Percentiles rank a stretch among this genome's conserved stretches.
Evolutionary conservation across 2,888 invertebrate species (phyloP).

Genomic region (Acanthosoma haemorrhoidale): DNA sequence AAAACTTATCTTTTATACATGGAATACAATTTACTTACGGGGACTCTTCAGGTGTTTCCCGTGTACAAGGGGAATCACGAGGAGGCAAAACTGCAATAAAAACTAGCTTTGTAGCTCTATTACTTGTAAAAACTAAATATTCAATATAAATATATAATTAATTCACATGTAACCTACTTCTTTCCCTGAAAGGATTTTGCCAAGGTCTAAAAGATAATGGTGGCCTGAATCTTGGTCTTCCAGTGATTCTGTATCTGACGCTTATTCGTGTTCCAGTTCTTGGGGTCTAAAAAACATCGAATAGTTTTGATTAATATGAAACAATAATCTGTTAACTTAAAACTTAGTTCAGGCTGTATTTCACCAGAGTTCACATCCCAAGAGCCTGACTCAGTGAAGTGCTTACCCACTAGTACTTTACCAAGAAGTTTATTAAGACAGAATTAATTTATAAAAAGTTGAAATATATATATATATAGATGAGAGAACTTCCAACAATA

Average conservation of each 20-base stretch:
- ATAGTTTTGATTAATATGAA: too few relatives aligned
- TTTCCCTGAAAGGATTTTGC: conserved; percentile 8
- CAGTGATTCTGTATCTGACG: background rate
- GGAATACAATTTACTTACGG: background rate
- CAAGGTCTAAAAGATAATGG: conserved; percentile 11
- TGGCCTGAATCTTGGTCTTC: conserved; percentile 10
- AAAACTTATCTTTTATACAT: too few relatives aligned
- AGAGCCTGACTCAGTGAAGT: too few relatives aligned
- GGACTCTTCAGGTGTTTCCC: background rate
- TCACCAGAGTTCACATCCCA: too few relatives aligned
- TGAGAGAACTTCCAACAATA: too few relatives aligned
- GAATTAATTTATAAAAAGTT: too few relatives aligned
- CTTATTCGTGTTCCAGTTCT: background rate
- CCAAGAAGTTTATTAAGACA: too few relatives aligned
- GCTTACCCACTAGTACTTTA: too few relatives aligned
- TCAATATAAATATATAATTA: background rate
- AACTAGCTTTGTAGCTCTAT: background rate
- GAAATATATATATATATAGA: too few relatives aligned
- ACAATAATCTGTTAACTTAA: too few relatives aligned
- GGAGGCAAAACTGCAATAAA: background rate
- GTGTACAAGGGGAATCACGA: background rate
- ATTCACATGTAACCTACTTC: background rate
- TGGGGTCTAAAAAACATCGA: conserved; percentile 16
- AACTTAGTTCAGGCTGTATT: too few relatives aligned
- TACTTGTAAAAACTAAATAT: background rate